phyloP scores from a whole-genome alignment of 2,888 invertebrate genomes.

The Deilephila elpenor region DNA sequence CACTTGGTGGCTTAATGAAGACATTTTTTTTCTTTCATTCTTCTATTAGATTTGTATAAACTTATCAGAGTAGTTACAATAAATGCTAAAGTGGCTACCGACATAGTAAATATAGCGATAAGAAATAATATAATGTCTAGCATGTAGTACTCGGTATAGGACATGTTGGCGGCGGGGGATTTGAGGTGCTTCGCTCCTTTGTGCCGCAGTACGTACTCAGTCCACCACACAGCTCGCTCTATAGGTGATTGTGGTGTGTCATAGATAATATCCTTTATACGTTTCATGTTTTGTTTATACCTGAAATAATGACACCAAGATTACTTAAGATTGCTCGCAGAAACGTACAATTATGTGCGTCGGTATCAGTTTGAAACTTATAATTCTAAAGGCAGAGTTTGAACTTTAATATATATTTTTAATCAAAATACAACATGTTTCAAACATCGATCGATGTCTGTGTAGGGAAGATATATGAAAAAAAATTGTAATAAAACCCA shows the following conservation, averaged over 20 bases:
- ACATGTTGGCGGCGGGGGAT: conserved; percentile 49
- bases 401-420: no score
- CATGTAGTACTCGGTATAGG: conserved; percentile 42
- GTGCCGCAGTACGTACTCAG: conserved; percentile 66
- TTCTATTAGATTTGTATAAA: not conserved
- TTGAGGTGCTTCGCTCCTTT: conserved; percentile 61
- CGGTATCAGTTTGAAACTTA: conserved; percentile 29
- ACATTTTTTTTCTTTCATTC: conserved; percentile 9
- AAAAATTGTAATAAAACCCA: no score
- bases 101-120: not conserved
- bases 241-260: conserved; percentile 45
- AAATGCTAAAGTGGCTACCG: not conserved
- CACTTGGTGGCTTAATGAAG: conserved; percentile 35
- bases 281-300: conserved; percentile 36
- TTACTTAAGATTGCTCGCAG: not conserved
- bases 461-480: no score
- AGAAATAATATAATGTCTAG: conserved; percentile 33
- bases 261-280: conserved; percentile 32
- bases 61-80: not conserved
- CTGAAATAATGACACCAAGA: conserved; percentile 28
- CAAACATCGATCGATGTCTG: no score
- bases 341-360: conserved; percentile 31
- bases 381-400: not conserved
- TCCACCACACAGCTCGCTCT: conserved; percentile 68
- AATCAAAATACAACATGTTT: no score